Evolutionary conservation across 2,888 invertebrate species (phyloP), one percentile per base, ranked within the genome.

Genomic region (Tillus elongatus): DNA sequence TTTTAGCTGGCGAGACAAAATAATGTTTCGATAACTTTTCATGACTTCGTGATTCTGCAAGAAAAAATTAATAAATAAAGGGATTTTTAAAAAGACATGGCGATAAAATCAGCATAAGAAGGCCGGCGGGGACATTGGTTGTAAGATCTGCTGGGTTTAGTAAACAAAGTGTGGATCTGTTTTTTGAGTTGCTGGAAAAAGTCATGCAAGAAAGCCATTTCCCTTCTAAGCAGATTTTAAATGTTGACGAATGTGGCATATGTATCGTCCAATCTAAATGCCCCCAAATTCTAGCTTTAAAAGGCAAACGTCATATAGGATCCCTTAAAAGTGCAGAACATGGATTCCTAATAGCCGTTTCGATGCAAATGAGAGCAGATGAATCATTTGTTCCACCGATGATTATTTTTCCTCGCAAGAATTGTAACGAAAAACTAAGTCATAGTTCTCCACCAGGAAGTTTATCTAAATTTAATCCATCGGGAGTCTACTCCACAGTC

Each of bases 161-260:
- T 31, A 24, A 30, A 37, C 15, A 33, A 37, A 32, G 15, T 10
- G 35, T 40, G 2, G 26, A 40, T 16, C 13, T 30, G 31, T 42
- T 43, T 28, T 41, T 43, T 24, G 30, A 36, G 14, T 30, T 41
- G 16, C 31, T 43, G 2, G 36, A 44, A 32, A 37, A 39, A 24
- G 24, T 39, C 15, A 30, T 33, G 30, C 36, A 37, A 9, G 36
- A 29, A 24, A 36, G 30, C n/a, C n/a, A 40, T 3, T 33, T 14
- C 15, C 9, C 39, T 30, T 13, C 36, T 12, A 27, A 30, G 26
- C 36, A 39, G 8, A 36, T 39, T 30, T 42, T 30, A 29, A 42
- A 41, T 38, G 33, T 41, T 3, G 38, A 35, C 15, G 35, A 40
- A 11, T 34, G 30, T 36, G 34, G 35, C 3, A 27, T 41, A 24